Evolutionary conservation across 92 coral and sea anemone species (phyloP).

Genomic region (Epizoanthus illoricatus): DNA sequence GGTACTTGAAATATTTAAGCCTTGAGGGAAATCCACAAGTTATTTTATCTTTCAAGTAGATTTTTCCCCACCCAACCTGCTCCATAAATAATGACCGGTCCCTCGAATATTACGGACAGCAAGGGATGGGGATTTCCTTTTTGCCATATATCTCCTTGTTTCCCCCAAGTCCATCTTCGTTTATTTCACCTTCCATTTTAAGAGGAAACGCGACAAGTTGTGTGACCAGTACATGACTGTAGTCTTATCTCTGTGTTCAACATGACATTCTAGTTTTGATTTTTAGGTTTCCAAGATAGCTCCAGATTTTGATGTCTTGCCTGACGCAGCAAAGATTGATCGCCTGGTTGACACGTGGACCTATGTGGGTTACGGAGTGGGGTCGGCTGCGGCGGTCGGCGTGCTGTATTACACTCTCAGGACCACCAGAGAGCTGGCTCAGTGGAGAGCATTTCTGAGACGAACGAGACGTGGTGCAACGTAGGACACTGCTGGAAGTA

Average conservation of each 20-base stretch:
- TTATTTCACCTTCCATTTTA: too few relatives aligned
- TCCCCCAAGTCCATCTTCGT: too few relatives aligned
- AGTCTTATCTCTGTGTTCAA: background rate
- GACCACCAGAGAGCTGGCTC: constrained; percentile 82
- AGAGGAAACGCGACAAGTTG: too few relatives aligned
- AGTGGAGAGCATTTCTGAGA: constrained; percentile 90
- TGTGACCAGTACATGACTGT: too few relatives aligned
- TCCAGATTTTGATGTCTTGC: constrained; percentile 86
- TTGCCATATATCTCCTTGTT: too few relatives aligned
- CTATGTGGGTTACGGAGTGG: constrained; percentile 82
- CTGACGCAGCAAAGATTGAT: constrained; percentile 84
- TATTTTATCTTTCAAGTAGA: too few relatives aligned
- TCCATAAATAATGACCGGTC: too few relatives aligned
- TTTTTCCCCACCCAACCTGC: too few relatives aligned
- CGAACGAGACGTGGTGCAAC: constrained; percentile 46
- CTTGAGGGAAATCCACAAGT: too few relatives aligned
- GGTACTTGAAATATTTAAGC: too few relatives aligned
- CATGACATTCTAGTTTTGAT: background rate
- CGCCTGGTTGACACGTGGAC: constrained; percentile 84
- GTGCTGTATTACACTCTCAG: constrained; percentile 70
- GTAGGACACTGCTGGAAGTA: background rate
- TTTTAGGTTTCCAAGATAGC: constrained; percentile 55
- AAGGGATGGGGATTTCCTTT: too few relatives aligned
- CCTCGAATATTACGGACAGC: too few relatives aligned
- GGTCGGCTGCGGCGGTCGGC: constrained; percentile 68